Conservation (phyloP, 2,888 invertebrate genomes). For the Platynereis dumerilii region DNA sequence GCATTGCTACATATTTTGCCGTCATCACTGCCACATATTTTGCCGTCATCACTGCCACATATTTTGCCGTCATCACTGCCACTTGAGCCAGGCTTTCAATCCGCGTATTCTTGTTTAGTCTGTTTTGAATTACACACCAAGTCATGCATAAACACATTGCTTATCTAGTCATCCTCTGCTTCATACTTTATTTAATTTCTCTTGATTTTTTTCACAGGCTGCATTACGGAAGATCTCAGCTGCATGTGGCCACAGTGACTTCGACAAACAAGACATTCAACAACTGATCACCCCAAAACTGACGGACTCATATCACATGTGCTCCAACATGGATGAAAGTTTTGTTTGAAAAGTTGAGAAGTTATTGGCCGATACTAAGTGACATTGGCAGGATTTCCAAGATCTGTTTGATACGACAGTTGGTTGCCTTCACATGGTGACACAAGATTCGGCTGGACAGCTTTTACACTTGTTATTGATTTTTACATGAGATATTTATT, state of each 20-base stretch:
- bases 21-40: too few relatives aligned
- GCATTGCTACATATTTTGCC: too few relatives aligned
- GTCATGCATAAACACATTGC: not conserved
- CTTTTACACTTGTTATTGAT: too few relatives aligned
- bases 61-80: too few relatives aligned
- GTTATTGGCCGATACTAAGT: too few relatives aligned
- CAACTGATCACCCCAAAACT: slow-evolving; percentile 78
- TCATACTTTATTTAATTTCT: not conserved
- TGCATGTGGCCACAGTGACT: slow-evolving; percentile 67
- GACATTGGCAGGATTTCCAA: too few relatives aligned
- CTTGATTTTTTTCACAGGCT: slow-evolving; percentile 66
- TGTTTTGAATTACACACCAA: not conserved
- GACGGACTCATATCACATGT: slow-evolving; percentile 79
- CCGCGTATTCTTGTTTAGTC: too few relatives aligned
- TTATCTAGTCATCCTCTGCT: not conserved
- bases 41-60: too few relatives aligned
- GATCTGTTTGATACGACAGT: not conserved
- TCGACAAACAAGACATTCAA: slow-evolving; percentile 69
- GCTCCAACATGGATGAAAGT: slow-evolving; percentile 69
- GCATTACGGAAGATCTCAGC: slow-evolving; percentile 72
- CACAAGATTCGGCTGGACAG: too few relatives aligned
- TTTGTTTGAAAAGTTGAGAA: slow-evolving; percentile 17
- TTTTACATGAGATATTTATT: too few relatives aligned
- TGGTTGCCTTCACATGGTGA: not conserved
- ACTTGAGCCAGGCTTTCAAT: too few relatives aligned